Conservation (phyloP, 2,113 vertebrate genomes). For the Lamprologus ornatipinnis region DNA sequence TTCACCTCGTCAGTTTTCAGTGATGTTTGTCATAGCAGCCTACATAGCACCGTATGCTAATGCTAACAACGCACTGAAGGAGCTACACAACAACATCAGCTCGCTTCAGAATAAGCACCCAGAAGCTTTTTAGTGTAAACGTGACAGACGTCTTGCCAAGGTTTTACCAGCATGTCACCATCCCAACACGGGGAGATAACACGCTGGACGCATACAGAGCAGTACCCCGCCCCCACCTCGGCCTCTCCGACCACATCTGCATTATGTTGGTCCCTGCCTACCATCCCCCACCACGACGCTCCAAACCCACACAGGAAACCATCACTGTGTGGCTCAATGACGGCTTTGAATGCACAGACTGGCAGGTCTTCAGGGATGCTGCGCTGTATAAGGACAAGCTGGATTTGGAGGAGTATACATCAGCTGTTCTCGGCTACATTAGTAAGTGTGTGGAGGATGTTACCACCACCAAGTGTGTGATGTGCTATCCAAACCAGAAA, state of each 20-base stretch:
- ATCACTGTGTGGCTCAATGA: neutral
- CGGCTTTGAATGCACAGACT: too few species aligned
- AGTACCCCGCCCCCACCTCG: neutral
- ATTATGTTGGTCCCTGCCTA: neutral
- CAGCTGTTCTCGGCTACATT: too few species aligned
- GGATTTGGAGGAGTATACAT: too few species aligned
- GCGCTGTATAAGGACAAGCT: neutral
- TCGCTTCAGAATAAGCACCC: neutral
- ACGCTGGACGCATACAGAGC: neutral
- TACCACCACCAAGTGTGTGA: too few species aligned
- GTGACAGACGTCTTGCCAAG: neutral
- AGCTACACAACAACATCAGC: neutral
- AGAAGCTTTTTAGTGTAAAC: neutral
- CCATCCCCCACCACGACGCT: neutral
- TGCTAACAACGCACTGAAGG: neutral
- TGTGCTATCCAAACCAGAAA: too few species aligned
- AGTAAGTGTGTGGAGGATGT: too few species aligned
- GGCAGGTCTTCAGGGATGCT: too few species aligned
- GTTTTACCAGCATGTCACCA: neutral
- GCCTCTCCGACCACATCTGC: neutral
- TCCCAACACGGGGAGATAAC: neutral
- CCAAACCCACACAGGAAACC: neutral
- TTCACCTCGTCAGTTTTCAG: neutral
- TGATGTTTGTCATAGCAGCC: neutral
- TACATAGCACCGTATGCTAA: accelerated